Base-by-base conservation (phyloP, 1,140 invertebrate species). In the Agrilus planipennis region DNA sequence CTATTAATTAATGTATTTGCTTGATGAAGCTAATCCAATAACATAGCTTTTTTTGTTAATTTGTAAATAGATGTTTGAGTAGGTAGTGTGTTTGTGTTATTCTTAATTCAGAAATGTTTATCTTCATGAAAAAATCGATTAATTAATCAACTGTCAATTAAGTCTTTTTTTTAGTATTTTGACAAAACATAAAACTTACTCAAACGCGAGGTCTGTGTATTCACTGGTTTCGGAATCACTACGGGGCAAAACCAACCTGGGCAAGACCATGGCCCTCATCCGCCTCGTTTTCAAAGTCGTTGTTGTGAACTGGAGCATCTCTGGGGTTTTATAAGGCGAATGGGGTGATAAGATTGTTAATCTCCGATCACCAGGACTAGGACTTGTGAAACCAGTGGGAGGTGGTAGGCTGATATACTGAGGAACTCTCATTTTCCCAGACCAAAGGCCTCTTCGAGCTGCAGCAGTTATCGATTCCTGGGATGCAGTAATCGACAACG, bases 281-380 rank as follows among this genome's bases (percentile, higher is more conserved):
- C 78, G 65, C 3, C 72, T 71, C 36, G 77, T 74, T 39, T 81
- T 76, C 50, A 77, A 69, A 44, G 68, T 68, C 0, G 66, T 63
- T 39, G 66, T 63, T 17, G 73, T 66, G 11, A 72, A 66, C 55
- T 73, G 74, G 46, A 76, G 71, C 14, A 75, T 65, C 50, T 79
- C 77, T 2, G 63, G 63, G 17, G 69, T 58, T 4, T 68, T 67
- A 7, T 75, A 58, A 0, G 79, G 81, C 51, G 77, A 81, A 56
- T 83, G 80, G 0, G 81, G 81, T 29, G 79, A 82, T 25, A 84
- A 61, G 30, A 84, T 84, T 4, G 77, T 83, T 17, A 84, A 68
- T 28, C 65, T 71, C 12, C 75, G 54, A 38, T 76, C 73, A 19
- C 70, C 60, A 3, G 73, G 46, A 62, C 70, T 43, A 51, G 71